A percentile compares a stretch with the other conserved stretches of the same genome.
These are phyloP conservation scores for Aurelia sp. DNA, from an alignment of 30 jellyfish, hydroid and myxozoan genomes.

Conservation along the genomic window DNA sequence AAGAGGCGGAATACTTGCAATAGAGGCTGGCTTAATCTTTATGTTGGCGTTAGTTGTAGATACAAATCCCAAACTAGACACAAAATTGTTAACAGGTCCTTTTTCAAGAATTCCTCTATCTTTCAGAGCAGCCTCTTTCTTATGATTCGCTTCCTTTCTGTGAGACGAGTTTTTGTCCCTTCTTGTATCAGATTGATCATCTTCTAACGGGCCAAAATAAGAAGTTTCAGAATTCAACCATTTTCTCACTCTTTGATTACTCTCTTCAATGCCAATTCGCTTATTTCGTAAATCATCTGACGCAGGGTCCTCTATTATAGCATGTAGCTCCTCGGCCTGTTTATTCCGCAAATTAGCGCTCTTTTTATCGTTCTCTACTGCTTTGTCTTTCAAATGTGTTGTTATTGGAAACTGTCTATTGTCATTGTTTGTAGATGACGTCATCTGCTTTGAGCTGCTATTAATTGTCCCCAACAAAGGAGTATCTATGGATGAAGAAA, in stretches of 20 bases:
- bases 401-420: too few relatives aligned
- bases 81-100: neutral
- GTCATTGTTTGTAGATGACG: too few relatives aligned
- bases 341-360: neutral
- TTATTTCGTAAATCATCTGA: slow-evolving; percentile 60
- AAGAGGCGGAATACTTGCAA: slow-evolving; percentile 14
- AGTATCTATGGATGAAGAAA: too few relatives aligned
- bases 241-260: slow-evolving; percentile 81
- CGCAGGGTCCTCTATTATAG: slow-evolving; percentile 60
- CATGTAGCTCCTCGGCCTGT: slow-evolving; percentile 52
- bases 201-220: slow-evolving; percentile 68
- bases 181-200: slow-evolving; percentile 25
- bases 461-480: too few relatives aligned
- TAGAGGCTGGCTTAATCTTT: neutral
- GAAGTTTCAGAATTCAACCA: slow-evolving; percentile 91
- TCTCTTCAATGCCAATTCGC: slow-evolving; percentile 74
- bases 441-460: too few relatives aligned
- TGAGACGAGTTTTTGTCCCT: neutral
- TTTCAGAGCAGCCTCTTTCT: neutral
- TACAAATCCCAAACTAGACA: neutral
- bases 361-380: too few relatives aligned
- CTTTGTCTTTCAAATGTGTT: too few relatives aligned
- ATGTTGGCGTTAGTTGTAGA: neutral
- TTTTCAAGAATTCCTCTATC: neutral
- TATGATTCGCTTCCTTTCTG: neutral